Conservation (phyloP, 2,113 vertebrate genomes). For the Nymphicus hollandicus region DNA sequence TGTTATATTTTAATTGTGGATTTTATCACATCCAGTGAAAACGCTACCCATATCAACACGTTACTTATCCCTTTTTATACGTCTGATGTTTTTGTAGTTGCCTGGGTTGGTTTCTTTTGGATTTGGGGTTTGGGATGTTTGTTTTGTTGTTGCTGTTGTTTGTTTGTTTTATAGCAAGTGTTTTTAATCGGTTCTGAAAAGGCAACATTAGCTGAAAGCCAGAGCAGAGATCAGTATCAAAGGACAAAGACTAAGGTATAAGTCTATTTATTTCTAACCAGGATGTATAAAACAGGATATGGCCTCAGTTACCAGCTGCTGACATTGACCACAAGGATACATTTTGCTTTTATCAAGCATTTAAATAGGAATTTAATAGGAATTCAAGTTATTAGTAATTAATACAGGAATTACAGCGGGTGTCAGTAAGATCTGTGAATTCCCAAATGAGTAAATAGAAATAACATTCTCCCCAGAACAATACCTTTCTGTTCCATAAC, state of each 20-base stretch:
- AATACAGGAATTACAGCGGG: not conserved
- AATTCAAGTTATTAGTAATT: not conserved
- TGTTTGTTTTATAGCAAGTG: not conserved
- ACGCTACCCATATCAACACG: not conserved
- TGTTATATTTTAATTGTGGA: not conserved
- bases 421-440: not conserved
- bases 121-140: not conserved
- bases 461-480: not conserved
- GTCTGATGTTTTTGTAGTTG: not conserved
- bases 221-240: not conserved
- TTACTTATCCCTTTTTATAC: not conserved
- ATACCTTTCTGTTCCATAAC: not conserved
- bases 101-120: not conserved
- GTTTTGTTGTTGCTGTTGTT: not conserved
- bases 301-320: not conserved
- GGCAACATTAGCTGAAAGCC: not conserved
- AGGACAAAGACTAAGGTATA: not conserved
- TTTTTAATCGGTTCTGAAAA: not conserved
- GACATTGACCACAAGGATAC: not conserved
- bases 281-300: not conserved
- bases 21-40: not conserved
- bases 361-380: not conserved
- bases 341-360: not conserved
- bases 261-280: not conserved
- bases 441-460: not conserved